Evolutionary conservation across 2,113 vertebrate genomes (phyloP).

Genomic region (Lathamus discolor): DNA sequence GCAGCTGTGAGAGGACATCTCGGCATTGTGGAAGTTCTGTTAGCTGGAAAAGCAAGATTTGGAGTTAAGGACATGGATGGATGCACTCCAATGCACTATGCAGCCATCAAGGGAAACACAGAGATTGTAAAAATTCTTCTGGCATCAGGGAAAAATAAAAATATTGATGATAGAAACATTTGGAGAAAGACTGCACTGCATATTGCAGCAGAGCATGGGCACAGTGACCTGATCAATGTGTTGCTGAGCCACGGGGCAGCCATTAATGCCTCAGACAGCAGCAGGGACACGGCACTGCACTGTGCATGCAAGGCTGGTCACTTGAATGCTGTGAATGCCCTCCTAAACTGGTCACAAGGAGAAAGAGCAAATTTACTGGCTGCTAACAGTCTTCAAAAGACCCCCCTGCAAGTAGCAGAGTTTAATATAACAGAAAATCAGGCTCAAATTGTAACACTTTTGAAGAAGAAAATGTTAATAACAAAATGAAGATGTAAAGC

Average conservation of each 20-base stretch:
- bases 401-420: constrained; percentile 75
- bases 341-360: constrained; percentile 66
- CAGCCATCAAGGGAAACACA: constrained; percentile 61
- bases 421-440: constrained; percentile 53
- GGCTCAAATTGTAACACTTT: constrained; percentile 59
- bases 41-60: constrained; percentile 68
- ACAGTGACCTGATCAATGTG: constrained; percentile 51
- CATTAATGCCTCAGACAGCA: constrained; percentile 74
- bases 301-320: constrained; percentile 73
- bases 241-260: constrained; percentile 69
- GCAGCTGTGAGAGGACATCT: constrained; percentile 69
- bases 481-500: constrained; percentile 60
- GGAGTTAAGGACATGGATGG: constrained; percentile 80
- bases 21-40: constrained; percentile 21
- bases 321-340: constrained; percentile 36
- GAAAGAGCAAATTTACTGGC: constrained; percentile 70
- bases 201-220: constrained; percentile 69
- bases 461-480: constrained; percentile 81
- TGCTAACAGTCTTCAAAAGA: constrained; percentile 76
- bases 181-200: constrained; percentile 80
- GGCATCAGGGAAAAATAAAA: constrained; percentile 63
- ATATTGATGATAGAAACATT: constrained; percentile 72
- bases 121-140: constrained; percentile 57
- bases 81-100: constrained; percentile 75
- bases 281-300: constrained; percentile 79